Evolutionary conservation across 2,113 vertebrate species (phyloP).

Genomic region (Syngnathus scovelli): DNA sequence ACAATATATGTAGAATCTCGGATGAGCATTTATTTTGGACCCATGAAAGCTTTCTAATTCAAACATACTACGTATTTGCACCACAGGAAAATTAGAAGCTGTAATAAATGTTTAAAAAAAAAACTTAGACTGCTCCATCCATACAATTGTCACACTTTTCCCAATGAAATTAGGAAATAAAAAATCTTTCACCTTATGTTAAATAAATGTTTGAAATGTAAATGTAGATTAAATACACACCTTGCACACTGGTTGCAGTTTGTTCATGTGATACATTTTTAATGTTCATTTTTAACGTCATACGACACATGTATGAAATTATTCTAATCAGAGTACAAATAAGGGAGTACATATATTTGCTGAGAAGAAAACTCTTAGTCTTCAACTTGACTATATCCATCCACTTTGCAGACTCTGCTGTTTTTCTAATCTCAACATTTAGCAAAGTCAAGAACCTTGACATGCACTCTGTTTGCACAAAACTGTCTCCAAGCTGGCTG

Average conservation of each 20-base stretch:
- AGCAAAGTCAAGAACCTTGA: constrained; percentile 63
- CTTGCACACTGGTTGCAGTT: neutral
- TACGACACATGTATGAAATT: neutral
- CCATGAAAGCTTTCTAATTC: neutral
- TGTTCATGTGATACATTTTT: neutral
- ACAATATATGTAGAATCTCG: neutral
- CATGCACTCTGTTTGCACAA: constrained; percentile 24
- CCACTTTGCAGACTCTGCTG: constrained; percentile 43
- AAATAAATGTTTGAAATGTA: neutral
- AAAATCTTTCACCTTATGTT: neutral
- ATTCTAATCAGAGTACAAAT: neutral
- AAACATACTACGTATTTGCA: constrained; percentile 5
- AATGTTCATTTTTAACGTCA: neutral
- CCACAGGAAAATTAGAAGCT: neutral
- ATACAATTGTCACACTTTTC: neutral
- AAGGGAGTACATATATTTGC: neutral
- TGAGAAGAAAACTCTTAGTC: constrained; percentile 12
- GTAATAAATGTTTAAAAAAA: too few species aligned
- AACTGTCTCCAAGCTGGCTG: constrained; percentile 36
- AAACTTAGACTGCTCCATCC: neutral
- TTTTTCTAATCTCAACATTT: constrained; percentile 52
- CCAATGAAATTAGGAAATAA: neutral
- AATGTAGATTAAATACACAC: neutral
- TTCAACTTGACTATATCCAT: constrained; percentile 19
- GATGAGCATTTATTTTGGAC: neutral